Evolutionary conservation across 2,797 vertebrate genomes (phyloP), one percentile per base, ranked within the genome.

Genomic region (Pogoniulus pusillus): DNA sequence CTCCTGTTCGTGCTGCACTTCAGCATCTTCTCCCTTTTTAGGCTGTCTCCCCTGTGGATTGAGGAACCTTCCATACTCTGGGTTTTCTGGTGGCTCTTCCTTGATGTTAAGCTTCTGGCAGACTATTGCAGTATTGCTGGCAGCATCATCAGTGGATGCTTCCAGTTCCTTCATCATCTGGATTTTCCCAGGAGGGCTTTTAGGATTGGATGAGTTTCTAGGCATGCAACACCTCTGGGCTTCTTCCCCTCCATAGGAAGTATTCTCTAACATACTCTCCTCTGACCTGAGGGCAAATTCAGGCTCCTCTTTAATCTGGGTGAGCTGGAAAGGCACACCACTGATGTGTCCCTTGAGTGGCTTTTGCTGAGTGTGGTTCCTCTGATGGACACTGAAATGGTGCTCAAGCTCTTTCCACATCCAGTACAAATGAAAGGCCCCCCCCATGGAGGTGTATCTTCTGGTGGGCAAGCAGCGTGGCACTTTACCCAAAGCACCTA

Each of bases 371-470:
- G 27, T 19, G 0, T 86, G 91, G 71, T 75, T 95, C 45, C 74
- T 91, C 71, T 86, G 91, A 41, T 84, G 91, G 59, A 86, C 29
- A 0, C 14, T 39, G 60, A 90, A 86, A 39, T 64, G 63, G 93
- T 88, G 66, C 84, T 94, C 77, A 85, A 77, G 30, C 91, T 91
- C 66, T 94, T 91, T 73, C 94, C 93, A 8, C 94, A 91, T 23
- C 85, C 70, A 0, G 62, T 85, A 32, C 93, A 95, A 47, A 90
- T 58, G 57, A 83, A 93, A 24, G 89, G 91, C 0, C 62, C 73
- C 2, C 89, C 65, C 0, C 5, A 4, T n/a, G n/a, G 43, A 83
- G 76, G 27, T 90, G 93, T 29, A 71, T 18, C 35, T 91, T 93
- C 70, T 88, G 91, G 32, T 91, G 94, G 55, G 93, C 86, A 70